These are phyloP conservation scores for Menura novaehollandiae DNA, from an alignment of 2,113 vertebrate species.

Conservation along the genomic window DNA sequence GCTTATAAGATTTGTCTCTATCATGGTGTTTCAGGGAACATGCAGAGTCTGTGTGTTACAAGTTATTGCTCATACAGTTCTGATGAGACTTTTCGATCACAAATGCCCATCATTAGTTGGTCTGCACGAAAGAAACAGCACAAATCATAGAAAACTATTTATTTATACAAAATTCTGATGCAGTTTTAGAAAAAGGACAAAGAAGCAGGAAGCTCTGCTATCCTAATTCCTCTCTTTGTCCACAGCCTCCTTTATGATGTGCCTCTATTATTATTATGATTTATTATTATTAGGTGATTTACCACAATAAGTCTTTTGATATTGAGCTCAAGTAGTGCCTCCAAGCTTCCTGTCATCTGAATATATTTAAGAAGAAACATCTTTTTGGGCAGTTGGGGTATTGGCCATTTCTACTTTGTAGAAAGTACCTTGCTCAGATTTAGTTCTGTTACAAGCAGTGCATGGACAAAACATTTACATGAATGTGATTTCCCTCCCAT, in stretches of 20 bases:
- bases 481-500: not conserved
- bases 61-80: not conserved
- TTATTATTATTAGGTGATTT: not conserved
- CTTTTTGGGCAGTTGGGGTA: not conserved
- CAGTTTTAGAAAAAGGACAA: not conserved
- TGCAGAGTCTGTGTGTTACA: not conserved
- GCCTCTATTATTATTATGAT: not conserved
- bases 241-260: not conserved
- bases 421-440: not conserved
- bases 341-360: not conserved
- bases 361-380: not conserved
- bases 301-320: not conserved
- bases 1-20: not conserved
- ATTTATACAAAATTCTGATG: not conserved
- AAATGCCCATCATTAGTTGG: not conserved
- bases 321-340: not conserved
- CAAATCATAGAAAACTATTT: not conserved
- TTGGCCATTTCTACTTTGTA: not conserved
- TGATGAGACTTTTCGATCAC: not conserved
- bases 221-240: not conserved
- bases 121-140: not conserved
- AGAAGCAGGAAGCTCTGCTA: not conserved
- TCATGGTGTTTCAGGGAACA: not conserved
- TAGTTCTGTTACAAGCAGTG: not conserved
- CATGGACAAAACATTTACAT: not conserved